Percentiles rank a stretch among this genome's conserved stretches.
phyloP scores from a whole-genome alignment of 2,113 vertebrate genomes.

The Semnopithecus entellus region DNA sequence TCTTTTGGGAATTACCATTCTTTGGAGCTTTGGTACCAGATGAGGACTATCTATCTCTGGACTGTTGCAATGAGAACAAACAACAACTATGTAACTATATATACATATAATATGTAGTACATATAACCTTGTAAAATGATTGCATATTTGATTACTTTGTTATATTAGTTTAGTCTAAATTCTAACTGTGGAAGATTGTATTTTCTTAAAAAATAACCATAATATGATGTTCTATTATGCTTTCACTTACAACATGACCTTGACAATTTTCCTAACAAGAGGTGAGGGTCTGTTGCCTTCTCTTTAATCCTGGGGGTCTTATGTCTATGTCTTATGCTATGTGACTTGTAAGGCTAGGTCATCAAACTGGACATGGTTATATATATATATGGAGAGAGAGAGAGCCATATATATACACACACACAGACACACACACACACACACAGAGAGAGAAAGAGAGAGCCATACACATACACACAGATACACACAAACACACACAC shows the following conservation, averaged over 20 bases:
- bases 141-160: neutral
- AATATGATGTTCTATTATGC: neutral
- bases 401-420: too few relatives aligned
- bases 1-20: neutral
- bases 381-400: fast-evolving
- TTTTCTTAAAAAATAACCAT: neutral
- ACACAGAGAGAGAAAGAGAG: too few relatives aligned
- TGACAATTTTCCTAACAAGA: neutral
- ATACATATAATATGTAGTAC: too few relatives aligned
- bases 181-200: neutral
- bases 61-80: neutral
- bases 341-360: neutral
- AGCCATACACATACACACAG: too few relatives aligned
- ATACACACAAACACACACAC: too few relatives aligned
- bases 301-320: neutral
- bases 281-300: neutral
- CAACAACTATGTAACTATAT: too few relatives aligned
- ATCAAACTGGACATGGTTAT: neutral
- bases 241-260: neutral
- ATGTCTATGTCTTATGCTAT: neutral
- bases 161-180: neutral
- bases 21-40: fast-evolving
- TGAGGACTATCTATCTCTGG: neutral
- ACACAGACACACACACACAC: too few relatives aligned
- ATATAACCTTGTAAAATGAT: neutral